Conservation (phyloP, 2,888 invertebrate genomes). For the Athalia circularis region DNA sequence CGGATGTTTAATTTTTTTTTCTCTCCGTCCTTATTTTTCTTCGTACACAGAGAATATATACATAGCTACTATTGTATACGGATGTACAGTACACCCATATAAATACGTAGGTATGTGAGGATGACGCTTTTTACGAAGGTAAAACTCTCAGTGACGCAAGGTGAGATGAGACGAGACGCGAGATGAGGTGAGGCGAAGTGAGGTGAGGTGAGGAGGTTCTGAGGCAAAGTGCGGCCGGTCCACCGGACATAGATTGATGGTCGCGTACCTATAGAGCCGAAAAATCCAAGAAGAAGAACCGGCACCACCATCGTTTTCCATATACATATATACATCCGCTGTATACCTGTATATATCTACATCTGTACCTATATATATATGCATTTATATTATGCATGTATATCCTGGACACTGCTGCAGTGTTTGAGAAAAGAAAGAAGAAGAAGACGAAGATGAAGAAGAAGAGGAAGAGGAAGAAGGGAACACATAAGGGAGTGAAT, state of each 20-base stretch:
- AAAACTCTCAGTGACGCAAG: not conserved
- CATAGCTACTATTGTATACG: no score
- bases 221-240: slow-evolving; percentile 18
- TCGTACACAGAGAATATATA: no score
- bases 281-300: slow-evolving; percentile 39
- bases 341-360: slow-evolving; percentile 42
- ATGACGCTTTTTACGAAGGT: no score
- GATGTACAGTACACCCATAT: no score
- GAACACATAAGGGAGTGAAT: slow-evolving; percentile 31
- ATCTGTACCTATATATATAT: slow-evolving; percentile 15
- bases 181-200: slow-evolving; percentile 49
- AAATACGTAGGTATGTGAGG: no score
- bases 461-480: not conserved
- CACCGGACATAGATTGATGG: slow-evolving; percentile 63
- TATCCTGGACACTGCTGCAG: not conserved
- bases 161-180: slow-evolving; percentile 38
- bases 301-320: slow-evolving; percentile 51
- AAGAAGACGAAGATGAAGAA: not conserved
- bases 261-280: slow-evolving; percentile 52
- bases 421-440: not conserved
- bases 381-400: not conserved
- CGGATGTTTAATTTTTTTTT: no score
- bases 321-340: not conserved
- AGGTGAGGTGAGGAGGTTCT: not conserved
- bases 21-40: no score